Evolutionary conservation across 2,888 invertebrate species (phyloP).

Genomic region (Drosophila cracens): DNA sequence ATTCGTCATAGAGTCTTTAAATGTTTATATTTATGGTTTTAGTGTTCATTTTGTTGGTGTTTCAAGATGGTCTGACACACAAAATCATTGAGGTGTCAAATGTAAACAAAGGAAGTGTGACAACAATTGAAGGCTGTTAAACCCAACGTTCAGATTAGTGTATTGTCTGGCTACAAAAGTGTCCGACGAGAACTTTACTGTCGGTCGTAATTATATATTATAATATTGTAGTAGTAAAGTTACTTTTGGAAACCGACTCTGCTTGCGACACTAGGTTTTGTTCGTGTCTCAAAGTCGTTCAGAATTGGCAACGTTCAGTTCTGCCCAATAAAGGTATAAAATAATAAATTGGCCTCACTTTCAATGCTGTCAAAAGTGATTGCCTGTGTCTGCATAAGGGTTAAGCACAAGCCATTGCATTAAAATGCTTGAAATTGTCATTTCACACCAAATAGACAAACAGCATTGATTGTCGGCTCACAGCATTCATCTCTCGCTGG

Average conservation of each 20-base stretch:
- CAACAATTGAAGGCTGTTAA: conserved; percentile 18
- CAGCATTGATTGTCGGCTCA: conserved; percentile 20
- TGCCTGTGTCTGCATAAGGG: background rate
- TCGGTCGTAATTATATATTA: background rate
- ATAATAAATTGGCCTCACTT: background rate
- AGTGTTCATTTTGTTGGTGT: conserved; percentile 25
- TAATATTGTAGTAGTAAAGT: background rate
- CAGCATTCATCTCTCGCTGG: conserved; percentile 1
- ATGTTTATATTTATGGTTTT: conserved; percentile 45
- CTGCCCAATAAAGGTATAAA: background rate
- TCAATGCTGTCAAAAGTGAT: background rate
- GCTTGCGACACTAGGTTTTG: background rate
- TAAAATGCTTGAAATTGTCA: conserved; percentile 5
- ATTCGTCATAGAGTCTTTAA: conserved; percentile 18
- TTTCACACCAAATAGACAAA: conserved; percentile 49
- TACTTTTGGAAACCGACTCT: background rate
- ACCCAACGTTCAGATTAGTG: background rate
- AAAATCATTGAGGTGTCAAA: conserved; percentile 71
- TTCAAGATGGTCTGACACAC: conserved; percentile 62
- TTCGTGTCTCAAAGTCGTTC: background rate
- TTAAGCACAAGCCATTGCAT: conserved; percentile 1
- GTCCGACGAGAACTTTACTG: background rate
- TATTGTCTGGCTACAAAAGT: background rate
- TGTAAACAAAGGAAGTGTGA: conserved; percentile 13
- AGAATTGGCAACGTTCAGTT: background rate